A percentile compares a stretch with the other conserved stretches of the same genome.
Evolutionary conservation across 1,140 invertebrate species (phyloP).

Genomic region (Anthonomus grandis): DNA sequence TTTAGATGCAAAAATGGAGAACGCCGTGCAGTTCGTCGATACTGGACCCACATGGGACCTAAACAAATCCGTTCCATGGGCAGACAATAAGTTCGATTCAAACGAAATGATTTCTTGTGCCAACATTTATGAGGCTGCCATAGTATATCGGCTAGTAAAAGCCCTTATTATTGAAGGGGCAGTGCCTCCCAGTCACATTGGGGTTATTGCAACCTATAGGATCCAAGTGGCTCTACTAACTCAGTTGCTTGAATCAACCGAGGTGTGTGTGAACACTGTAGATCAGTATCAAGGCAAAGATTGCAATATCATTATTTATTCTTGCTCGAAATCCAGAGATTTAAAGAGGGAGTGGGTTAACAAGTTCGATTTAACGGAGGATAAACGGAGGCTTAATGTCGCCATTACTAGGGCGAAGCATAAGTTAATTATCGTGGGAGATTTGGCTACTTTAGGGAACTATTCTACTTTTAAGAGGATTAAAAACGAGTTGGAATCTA

Average conservation of each 20-base stretch:
- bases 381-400: slow-evolving; percentile 85
- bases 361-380: slow-evolving; percentile 72
- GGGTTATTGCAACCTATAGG: slow-evolving; percentile 86
- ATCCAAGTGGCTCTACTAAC: slow-evolving; percentile 75
- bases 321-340: slow-evolving; percentile 65
- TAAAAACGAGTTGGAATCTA: slow-evolving; percentile 44
- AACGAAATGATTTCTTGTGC: too few relatives aligned
- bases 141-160: slow-evolving; percentile 60
- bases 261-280: slow-evolving; percentile 89
- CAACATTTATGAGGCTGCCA: slow-evolving; percentile 69
- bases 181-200: slow-evolving; percentile 63
- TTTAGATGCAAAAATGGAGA: slow-evolving; percentile 54
- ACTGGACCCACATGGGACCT: slow-evolving; percentile 53
- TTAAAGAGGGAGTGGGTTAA: slow-evolving; percentile 31
- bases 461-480: slow-evolving; percentile 72
- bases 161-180: slow-evolving; percentile 57
- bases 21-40: slow-evolving; percentile 69
- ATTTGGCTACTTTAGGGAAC: slow-evolving; percentile 58
- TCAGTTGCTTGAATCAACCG: slow-evolving; percentile 23
- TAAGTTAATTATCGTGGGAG: slow-evolving; percentile 85
- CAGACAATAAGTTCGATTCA: too few relatives aligned
- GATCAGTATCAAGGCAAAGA: slow-evolving; percentile 97
- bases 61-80: slow-evolving; percentile 21
- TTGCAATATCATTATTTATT: slow-evolving; percentile 88
- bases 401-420: slow-evolving; percentile 89